Conservation (phyloP, 2,888 invertebrate genomes). For the Dynastes maya region DNA sequence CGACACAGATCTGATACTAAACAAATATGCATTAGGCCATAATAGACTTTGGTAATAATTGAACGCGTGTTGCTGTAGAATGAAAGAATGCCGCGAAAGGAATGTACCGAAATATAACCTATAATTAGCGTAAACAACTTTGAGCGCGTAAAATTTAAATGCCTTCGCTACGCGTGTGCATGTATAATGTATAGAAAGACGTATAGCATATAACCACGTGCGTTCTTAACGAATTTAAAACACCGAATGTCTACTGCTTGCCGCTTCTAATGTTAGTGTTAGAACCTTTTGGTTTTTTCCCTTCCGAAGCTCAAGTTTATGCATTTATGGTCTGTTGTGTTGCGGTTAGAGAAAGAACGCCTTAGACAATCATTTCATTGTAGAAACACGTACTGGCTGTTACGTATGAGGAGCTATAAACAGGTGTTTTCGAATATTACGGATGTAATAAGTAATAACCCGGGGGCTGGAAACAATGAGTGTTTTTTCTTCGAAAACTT, state of each 20-base stretch:
- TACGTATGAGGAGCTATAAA: slow-evolving; percentile 26
- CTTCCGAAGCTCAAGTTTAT: background rate
- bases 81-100: slow-evolving; percentile 29
- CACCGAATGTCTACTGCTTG: slow-evolving; percentile 18
- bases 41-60: slow-evolving; percentile 25
- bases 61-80: slow-evolving; percentile 1
- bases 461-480: slow-evolving; percentile 15
- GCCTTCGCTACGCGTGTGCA: background rate
- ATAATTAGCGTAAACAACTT: slow-evolving; percentile 32
- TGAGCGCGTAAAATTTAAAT: slow-evolving; percentile 34
- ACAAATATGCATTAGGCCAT: slow-evolving; percentile 24
- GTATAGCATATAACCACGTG: background rate
- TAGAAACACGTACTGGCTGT: slow-evolving; percentile 19
- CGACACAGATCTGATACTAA: slow-evolving; percentile 29
- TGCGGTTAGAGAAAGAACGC: slow-evolving; percentile 31
- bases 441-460: slow-evolving; percentile 38
- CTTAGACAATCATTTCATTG: slow-evolving; percentile 34
- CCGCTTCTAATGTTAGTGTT: slow-evolving; percentile 6
- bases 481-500: slow-evolving; percentile 30
- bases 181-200: background rate
- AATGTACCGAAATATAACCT: slow-evolving; percentile 27
- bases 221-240: slow-evolving; percentile 34
- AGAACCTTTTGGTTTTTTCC: background rate
- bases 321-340: background rate
- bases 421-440: slow-evolving; percentile 39